Base-by-base conservation (phyloP, 2,113 vertebrate species). In the Heptranchias perlo region DNA sequence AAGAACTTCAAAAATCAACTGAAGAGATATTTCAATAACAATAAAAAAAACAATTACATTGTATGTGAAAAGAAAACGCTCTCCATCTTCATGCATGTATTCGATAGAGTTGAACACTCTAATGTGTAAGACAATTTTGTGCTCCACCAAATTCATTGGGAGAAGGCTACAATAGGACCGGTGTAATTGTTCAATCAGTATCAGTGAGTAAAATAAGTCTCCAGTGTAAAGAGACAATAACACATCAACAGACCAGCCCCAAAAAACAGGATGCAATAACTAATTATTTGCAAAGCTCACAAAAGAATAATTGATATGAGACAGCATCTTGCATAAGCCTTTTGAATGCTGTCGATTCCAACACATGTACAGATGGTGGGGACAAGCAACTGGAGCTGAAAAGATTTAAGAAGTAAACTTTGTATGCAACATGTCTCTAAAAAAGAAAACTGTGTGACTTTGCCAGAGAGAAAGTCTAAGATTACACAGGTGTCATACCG, bases 301-400 rank as follows among this genome's bases (percentile, higher is more conserved):
- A 35, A 61, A 16, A 35, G 47, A 91, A 13, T 58, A 58, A 58
- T 28, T 91, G 87, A 58, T 91, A 91, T 35, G 31, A 91, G 35
- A 91, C 6, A 13, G 87, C 52, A 91, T 54, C 8, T 14, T 58
- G 52, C 52, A 91, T 14, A 58, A 91, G 49, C 78, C 87, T 91
- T 91, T 91, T 58, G 52, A 91, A 91, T n/a, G 54, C 52, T 82
- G 78, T 58, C 52, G 5, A 35, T 35, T 61, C 87, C 16, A 91
- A 91, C 87, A 91, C 87, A 54, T 35, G 52, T 58, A 91, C 87
- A 91, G 52, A 91, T 91, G 87, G 87, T 47, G 44, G 82, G 10
- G 52, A 91, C 14, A 58, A 14, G 52, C 47, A 91, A 58, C 49
- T 61, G 31, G 87, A 61, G 87, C 31, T 16, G 31, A 18, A 35